phyloP scores from a whole-genome alignment of 2,113 vertebrate genomes.

The Scophthalmus maximus region DNA sequence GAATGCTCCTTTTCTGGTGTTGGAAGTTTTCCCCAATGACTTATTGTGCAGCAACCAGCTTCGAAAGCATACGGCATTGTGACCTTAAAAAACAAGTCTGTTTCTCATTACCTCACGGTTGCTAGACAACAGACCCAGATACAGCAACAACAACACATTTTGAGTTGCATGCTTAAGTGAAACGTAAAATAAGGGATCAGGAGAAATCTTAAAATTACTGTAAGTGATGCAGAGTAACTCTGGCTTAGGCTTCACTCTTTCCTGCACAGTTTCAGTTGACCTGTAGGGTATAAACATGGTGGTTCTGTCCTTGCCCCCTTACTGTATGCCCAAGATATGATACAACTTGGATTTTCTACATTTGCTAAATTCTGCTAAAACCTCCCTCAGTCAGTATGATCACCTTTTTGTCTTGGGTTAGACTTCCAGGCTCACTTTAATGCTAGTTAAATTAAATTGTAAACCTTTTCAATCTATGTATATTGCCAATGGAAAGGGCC shows the following conservation, averaged over 20 bases:
- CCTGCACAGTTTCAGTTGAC: background rate
- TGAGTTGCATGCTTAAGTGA: conserved; percentile 7
- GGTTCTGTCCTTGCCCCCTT: conserved; percentile 6
- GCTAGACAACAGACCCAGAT: conserved; percentile 43
- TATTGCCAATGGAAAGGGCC: no score
- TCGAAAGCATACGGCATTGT: conserved; percentile 9
- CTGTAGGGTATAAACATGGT: no score
- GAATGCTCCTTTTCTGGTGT: background rate
- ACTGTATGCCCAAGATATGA: background rate
- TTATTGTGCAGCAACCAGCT: background rate
- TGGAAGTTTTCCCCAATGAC: background rate
- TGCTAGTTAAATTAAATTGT: no score
- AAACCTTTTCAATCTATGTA: no score
- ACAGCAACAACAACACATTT: conserved; percentile 29
- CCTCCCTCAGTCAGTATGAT: background rate
- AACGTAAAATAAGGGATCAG: conserved; percentile 24
- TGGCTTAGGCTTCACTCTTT: background rate
- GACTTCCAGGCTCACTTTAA: background rate
- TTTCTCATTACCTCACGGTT: conserved; percentile 47
- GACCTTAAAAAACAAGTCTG: conserved; percentile 48
- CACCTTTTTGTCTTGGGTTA: no score
- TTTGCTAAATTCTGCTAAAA: background rate
- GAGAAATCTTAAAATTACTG: background rate
- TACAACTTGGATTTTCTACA: background rate
- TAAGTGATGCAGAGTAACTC: background rate